Conservation (phyloP, 1,140 invertebrate genomes). For the Pseudomyrmex concolor region DNA sequence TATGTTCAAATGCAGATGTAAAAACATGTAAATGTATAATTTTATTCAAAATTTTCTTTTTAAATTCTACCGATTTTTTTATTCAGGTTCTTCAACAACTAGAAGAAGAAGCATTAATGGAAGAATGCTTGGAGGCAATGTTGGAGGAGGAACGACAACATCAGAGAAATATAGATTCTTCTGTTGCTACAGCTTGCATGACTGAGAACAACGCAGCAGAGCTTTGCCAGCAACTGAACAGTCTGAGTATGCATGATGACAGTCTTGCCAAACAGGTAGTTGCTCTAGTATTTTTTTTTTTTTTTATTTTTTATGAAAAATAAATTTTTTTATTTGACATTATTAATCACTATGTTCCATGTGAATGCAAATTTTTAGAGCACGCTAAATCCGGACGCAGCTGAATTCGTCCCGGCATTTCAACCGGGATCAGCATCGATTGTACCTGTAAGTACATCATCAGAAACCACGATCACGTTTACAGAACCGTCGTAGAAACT, state of each 20-base stretch:
- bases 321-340: background rate
- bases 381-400: constrained; percentile 91
- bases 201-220: constrained; percentile 80
- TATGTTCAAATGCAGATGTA: constrained; percentile 75
- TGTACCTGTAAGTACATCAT: constrained; percentile 75
- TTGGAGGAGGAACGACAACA: constrained; percentile 88
- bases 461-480: constrained; percentile 73
- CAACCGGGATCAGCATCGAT: constrained; percentile 65
- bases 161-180: constrained; percentile 82
- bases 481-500: constrained; percentile 82
- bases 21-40: background rate
- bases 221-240: constrained; percentile 82
- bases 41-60: background rate
- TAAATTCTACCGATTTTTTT: background rate
- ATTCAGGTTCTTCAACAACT: constrained; percentile 92
- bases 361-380: constrained; percentile 84
- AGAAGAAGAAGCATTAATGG: constrained; percentile 94
- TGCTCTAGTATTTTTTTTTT: background rate
- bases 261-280: constrained; percentile 84
- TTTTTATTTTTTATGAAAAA: background rate
- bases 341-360: background rate
- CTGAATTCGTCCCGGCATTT: constrained; percentile 89
- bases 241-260: constrained; percentile 83
- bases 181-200: constrained; percentile 80
- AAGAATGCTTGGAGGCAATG: constrained; percentile 94